These are phyloP conservation scores for Chaitophorus viminalis DNA, from an alignment of 2,888 invertebrate species.

Conservation along the genomic window DNA sequence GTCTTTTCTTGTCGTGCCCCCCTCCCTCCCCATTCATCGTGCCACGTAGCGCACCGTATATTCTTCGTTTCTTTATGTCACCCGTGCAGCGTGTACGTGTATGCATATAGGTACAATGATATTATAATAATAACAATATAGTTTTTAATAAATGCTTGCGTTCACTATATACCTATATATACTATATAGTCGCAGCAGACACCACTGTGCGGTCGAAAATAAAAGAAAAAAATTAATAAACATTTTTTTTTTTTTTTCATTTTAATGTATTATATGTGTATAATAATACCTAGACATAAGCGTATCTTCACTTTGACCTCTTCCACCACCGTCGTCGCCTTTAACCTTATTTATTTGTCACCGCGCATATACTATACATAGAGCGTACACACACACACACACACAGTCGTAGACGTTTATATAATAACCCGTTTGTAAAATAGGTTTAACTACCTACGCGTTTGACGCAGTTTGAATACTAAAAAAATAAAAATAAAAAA, in stretches of 20 bases:
- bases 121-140: too few species aligned
- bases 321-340: not conserved
- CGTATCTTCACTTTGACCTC: not conserved
- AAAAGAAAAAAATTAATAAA: not conserved
- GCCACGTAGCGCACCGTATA: too few species aligned
- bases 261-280: not conserved
- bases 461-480: slow-evolving; percentile 22
- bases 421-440: not conserved
- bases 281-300: not conserved
- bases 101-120: too few species aligned
- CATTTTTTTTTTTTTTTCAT: not conserved
- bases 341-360: not conserved
- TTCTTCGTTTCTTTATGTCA: not conserved
- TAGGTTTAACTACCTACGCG: not conserved
- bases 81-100: not conserved
- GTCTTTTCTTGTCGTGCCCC: not conserved
- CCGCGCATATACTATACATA: too few species aligned
- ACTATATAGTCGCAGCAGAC: too few species aligned
- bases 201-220: not conserved
- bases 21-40: not conserved
- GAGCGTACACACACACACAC: not conserved
- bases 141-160: not conserved
- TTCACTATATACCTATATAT: too few species aligned
- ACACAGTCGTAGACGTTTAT: not conserved
- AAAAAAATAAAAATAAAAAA: slow-evolving; percentile 4